Conservation (phyloP, 2,888 invertebrate genomes). For the Quadroppia sp. region DNA sequence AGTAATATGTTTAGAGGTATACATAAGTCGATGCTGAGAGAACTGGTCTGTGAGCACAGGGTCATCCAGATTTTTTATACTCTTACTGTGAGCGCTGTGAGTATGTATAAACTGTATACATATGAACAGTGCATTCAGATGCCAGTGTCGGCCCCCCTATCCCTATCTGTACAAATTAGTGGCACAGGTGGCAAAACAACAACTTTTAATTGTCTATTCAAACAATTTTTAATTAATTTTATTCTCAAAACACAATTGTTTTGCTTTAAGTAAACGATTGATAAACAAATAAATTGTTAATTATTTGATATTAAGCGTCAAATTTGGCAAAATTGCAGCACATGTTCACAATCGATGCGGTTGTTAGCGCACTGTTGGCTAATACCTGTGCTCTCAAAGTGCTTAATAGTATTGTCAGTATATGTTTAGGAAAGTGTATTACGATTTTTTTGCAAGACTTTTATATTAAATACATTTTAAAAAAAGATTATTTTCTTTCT, state of each 20-base stretch:
- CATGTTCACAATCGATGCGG: slow-evolving; percentile 12
- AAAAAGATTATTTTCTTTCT: not conserved
- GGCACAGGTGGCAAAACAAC: slow-evolving; percentile 35
- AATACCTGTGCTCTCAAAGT: slow-evolving; percentile 12
- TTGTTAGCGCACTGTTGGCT: not conserved
- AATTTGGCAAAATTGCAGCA: slow-evolving; percentile 27
- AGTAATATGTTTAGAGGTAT: not conserved
- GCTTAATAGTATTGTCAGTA: slow-evolving; percentile 32
- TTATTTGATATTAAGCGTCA: slow-evolving; percentile 1
- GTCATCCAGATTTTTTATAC: slow-evolving; percentile 18
- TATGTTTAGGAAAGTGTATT: not conserved
- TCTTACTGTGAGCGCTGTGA: not conserved
- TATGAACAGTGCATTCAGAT: not conserved
- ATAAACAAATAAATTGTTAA: not conserved
- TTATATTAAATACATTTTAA: not conserved
- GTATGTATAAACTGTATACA: not conserved
- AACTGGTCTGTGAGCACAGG: slow-evolving; percentile 29
- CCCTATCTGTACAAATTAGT: slow-evolving; percentile 14
- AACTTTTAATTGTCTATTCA: slow-evolving; percentile 23
- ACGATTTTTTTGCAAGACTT: not conserved
- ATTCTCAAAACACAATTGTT: not conserved
- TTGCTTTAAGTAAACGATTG: not conserved
- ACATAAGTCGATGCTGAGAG: not conserved
- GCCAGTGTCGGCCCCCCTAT: not conserved
- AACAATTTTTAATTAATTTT: slow-evolving; percentile 13